phyloP scores from a whole-genome alignment of 2,888 invertebrate genomes.

The Hermaeophaga mercurialis region DNA sequence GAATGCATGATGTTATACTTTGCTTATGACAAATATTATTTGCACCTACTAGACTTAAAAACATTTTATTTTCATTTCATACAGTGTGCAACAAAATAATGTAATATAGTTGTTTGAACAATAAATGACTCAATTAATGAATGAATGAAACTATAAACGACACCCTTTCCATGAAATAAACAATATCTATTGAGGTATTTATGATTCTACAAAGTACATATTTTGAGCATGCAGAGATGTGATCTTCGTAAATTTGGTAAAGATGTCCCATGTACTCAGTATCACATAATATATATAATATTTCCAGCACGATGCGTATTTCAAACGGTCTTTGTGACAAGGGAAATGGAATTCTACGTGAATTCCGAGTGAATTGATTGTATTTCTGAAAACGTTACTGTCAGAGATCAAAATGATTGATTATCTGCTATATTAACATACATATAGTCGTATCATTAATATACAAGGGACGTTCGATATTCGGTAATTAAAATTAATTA shows the following conservation, averaged over 20 bases:
- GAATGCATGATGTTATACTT: no score
- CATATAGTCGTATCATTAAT: conserved; percentile 28
- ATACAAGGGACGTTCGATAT: conserved; percentile 11
- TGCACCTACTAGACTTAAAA: no score
- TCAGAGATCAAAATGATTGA: conserved; percentile 44
- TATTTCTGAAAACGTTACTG: conserved; percentile 38
- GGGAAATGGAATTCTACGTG: conserved; percentile 40
- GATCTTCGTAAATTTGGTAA: conserved; percentile 19
- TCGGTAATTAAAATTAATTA: conserved; percentile 20
- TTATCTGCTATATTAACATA: conserved; percentile 41
- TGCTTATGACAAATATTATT: no score
- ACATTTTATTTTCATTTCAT: no score
- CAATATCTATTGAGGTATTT: no score
- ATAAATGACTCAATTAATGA: no score
- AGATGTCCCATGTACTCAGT: conserved; percentile 12
- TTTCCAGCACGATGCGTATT: conserved; percentile 26
- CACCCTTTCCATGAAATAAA: no score
- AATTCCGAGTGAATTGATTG: conserved; percentile 41
- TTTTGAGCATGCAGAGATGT: background rate
- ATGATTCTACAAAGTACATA: background rate
- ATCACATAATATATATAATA: conserved; percentile 34
- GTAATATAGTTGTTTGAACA: no score
- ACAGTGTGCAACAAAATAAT: no score
- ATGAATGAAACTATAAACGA: no score
- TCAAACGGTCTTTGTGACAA: conserved; percentile 34